Evolutionary conservation across 1,140 invertebrate species (phyloP).

Genomic region (Lamellibrachia luymesi): DNA sequence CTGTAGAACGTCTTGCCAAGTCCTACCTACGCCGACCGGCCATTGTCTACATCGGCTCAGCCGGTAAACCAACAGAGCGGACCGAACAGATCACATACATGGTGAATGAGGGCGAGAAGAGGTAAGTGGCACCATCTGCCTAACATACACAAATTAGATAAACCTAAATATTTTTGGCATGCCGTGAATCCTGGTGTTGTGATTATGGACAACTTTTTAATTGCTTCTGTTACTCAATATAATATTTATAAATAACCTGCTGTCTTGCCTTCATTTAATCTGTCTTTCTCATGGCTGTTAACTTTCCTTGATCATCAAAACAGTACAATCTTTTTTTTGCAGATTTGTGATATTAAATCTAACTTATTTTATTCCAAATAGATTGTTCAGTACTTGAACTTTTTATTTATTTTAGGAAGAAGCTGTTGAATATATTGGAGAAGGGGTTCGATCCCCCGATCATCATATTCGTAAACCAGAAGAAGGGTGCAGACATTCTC

Average conservation of each 20-base stretch:
- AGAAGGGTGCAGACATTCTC: constrained; percentile 97
- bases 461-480: constrained; percentile 99
- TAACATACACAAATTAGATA: not conserved
- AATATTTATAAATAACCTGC: not conserved
- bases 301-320: not conserved
- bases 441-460: constrained; percentile 90
- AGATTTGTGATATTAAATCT: not conserved
- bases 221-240: not conserved
- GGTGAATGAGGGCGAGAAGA: constrained; percentile 90
- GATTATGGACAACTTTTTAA: not conserved
- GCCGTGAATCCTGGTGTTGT: not conserved
- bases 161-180: not conserved
- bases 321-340: not conserved
- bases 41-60: constrained; percentile 97
- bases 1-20: constrained; percentile 92
- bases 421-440: constrained; percentile 62
- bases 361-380: not conserved
- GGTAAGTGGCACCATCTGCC: constrained; percentile 33
- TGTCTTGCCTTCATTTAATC: not conserved
- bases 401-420: constrained; percentile 55
- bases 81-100: constrained; percentile 98
- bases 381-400: not conserved
- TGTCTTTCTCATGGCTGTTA: not conserved
- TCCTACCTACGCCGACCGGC: constrained; percentile 93
- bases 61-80: constrained; percentile 95